These are phyloP conservation scores for Stercorarius parasiticus DNA, from an alignment of 2,113 vertebrate species.

Conservation along the genomic window DNA sequence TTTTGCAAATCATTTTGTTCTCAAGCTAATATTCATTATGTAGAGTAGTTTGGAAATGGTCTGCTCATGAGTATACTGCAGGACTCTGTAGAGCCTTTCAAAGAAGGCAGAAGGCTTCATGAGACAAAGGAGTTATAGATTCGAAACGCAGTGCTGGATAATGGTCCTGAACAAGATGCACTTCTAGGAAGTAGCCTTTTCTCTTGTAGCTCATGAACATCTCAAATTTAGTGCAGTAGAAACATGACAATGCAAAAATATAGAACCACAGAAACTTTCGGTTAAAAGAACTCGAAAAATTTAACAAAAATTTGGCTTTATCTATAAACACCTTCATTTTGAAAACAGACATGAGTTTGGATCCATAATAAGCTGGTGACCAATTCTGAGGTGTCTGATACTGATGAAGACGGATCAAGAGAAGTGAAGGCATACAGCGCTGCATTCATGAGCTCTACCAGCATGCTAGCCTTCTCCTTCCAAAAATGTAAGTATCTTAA, in stretches of 20 bases:
- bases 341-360: not conserved
- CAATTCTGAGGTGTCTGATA: not conserved
- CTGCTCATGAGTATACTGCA: not conserved
- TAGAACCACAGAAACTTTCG: not conserved
- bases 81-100: not conserved
- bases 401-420: not conserved
- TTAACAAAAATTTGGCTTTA: not conserved
- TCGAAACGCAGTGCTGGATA: not conserved
- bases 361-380: not conserved
- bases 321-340: not conserved
- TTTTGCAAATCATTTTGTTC: not conserved
- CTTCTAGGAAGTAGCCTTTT: not conserved
- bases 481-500: not conserved
- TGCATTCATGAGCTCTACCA: not conserved
- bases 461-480: not conserved
- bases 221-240: not conserved
- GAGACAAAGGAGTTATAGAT: not conserved
- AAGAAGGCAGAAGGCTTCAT: not conserved
- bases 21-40: not conserved
- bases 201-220: not conserved
- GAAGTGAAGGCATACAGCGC: not conserved
- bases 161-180: not conserved
- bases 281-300: not conserved
- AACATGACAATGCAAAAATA: not conserved
- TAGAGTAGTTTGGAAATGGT: not conserved